Base-by-base conservation (phyloP, 2,113 vertebrate species). In the Apeltes quadracus region DNA sequence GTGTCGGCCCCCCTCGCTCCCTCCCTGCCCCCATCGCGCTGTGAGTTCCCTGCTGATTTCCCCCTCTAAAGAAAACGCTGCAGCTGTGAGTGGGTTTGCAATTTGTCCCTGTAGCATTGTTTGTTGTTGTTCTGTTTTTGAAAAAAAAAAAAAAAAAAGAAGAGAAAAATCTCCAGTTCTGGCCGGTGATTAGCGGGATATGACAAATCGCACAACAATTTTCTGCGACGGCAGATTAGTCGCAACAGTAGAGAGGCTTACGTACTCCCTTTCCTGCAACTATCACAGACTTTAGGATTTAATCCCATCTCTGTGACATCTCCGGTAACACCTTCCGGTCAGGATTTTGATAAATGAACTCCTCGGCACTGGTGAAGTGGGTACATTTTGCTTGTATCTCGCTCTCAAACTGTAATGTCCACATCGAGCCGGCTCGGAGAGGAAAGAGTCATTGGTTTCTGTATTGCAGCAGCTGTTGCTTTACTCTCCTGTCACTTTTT, bases 151-250 rank as follows among this genome's bases (percentile, higher is more conserved):
- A n/a, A n/a, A n/a, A n/a, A n/a, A n/a, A n/a, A n/a, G n/a, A n/a
- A n/a, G n/a, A n/a, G n/a, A n/a, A n/a, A 83, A 81, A 87, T 78
- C 72, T 68, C 34, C 54, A 63, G 71, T 73, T 84, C 34, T 43
- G 41, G 72, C 77, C 84, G 72, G 69, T 82, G 83, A 90, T 90
- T 85, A 86, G 78, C 75, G 68, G 58, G 62, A 79, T 73, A 75
- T 85, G 75, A 84, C 69, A 72, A 80, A 67, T 72, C 51, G 51
- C 68, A 73, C 48, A 46, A 66, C 22, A 79, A 62, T 85, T 83
- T 76, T 67, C 85, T 76, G 63, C 63, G 65, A 59, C 69, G 64
- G 68, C 58, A 84, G 79, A 76, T 87, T 83, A 83, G 69, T 77
- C 46, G 0, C 53, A 14, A 34, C 51, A 69, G 71, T n/a, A 69